Evolutionary conservation across 2,797 vertebrate genomes (phyloP).

Genomic region (Coilia nasus): DNA sequence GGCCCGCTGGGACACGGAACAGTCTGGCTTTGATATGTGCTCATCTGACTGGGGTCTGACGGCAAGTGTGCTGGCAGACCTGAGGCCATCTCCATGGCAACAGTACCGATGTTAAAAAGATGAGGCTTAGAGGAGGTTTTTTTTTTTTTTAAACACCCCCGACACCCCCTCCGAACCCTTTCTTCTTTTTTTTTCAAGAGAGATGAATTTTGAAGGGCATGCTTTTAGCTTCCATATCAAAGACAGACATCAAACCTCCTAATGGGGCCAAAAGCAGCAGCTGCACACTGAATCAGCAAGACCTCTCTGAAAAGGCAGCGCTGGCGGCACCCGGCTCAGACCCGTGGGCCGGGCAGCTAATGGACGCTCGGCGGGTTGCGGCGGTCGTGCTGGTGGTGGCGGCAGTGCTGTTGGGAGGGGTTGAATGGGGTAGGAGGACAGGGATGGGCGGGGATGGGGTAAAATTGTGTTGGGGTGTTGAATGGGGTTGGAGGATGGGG

Average conservation of each 20-base stretch:
- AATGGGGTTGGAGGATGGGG: background rate
- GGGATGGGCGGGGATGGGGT: too few species aligned
- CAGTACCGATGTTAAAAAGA: conserved; percentile 23
- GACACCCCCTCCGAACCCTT: too few species aligned
- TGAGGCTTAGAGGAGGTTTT: background rate
- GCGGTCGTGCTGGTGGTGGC: background rate
- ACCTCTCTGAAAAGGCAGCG: background rate
- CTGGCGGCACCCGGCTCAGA: conserved; percentile 18
- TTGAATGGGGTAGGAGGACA: background rate
- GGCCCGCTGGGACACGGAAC: background rate
- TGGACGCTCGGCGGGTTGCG: conserved; percentile 1
- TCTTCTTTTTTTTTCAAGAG: conserved; percentile 33
- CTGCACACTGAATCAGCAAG: conserved; percentile 47
- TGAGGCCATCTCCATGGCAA: conserved; percentile 25
- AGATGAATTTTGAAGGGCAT: conserved; percentile 55
- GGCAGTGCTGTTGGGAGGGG: background rate
- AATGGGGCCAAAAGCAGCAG: conserved; percentile 43
- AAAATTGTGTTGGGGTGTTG: too few species aligned
- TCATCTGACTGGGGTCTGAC: conserved; percentile 19
- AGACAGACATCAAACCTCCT: conserved; percentile 45
- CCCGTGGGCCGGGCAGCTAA: conserved; percentile 43
- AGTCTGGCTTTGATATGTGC: conserved; percentile 16
- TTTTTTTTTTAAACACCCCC: conserved; percentile 20
- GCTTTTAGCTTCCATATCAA: conserved; percentile 58
- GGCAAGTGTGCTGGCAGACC: conserved; percentile 1